Percentiles rank a stretch among this genome's conserved stretches.
Evolutionary conservation across 2,888 invertebrate genomes (phyloP).

Genomic region (Hofmannophila pseudospretella): DNA sequence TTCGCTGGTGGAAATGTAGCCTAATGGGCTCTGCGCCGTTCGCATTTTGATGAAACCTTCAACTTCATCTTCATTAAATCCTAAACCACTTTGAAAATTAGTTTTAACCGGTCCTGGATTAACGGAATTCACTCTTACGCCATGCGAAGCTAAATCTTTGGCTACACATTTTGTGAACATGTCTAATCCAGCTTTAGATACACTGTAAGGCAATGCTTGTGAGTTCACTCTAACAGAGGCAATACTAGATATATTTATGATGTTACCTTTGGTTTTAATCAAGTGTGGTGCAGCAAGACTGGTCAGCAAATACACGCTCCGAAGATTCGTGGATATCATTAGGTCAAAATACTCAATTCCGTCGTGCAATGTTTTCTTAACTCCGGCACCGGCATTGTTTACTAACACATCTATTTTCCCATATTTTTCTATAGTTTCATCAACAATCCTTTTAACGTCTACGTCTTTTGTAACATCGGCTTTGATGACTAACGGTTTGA

Average conservation of each 20-base stretch:
- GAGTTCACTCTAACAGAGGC: slow-evolving; percentile 1
- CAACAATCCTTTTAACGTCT: slow-evolving; percentile 21
- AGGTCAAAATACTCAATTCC: slow-evolving; percentile 22
- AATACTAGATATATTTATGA: slow-evolving; percentile 22
- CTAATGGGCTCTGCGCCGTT: slow-evolving; percentile 1
- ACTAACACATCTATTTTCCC: slow-evolving; percentile 35
- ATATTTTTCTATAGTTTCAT: slow-evolving; percentile 24
- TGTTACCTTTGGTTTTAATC: slow-evolving; percentile 19
- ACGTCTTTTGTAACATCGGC: slow-evolving; percentile 30
- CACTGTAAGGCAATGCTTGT: slow-evolving; percentile 60
- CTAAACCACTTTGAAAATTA: background rate
- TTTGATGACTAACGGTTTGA: slow-evolving; percentile 21
- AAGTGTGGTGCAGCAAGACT: slow-evolving; percentile 14
- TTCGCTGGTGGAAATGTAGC: slow-evolving; percentile 8
- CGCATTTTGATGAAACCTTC: background rate
- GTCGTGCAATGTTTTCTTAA: slow-evolving; percentile 14
- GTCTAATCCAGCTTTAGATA: slow-evolving; percentile 84
- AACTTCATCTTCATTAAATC: background rate
- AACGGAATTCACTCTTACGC: slow-evolving; percentile 81
- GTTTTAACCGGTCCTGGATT: slow-evolving; percentile 34
- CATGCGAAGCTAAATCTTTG: slow-evolving; percentile 73
- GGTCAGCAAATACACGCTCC: slow-evolving; percentile 16
- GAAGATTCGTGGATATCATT: slow-evolving; percentile 15
- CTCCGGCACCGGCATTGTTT: slow-evolving; percentile 32
- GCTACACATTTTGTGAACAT: slow-evolving; percentile 84